Evolutionary conservation across 2,888 invertebrate genomes (phyloP).

Genomic region (Diarsia brunnea): DNA sequence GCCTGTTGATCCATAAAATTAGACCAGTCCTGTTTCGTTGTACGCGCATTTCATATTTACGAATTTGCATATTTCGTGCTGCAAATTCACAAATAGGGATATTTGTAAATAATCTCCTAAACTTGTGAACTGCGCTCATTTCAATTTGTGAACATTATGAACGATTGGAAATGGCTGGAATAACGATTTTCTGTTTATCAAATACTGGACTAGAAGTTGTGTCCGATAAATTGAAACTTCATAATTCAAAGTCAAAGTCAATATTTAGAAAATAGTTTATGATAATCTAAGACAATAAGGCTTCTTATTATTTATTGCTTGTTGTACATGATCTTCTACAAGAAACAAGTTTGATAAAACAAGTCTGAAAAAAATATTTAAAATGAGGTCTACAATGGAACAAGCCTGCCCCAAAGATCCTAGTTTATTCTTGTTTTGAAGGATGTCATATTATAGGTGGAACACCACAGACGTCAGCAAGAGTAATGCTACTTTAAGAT

Average conservation of each 20-base stretch:
- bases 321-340: background rate
- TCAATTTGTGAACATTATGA: constrained; percentile 36
- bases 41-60: constrained; percentile 18
- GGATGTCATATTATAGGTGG: background rate
- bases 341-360: no score
- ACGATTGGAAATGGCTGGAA: background rate
- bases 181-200: constrained; percentile 16
- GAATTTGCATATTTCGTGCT: constrained; percentile 34
- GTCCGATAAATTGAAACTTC: background rate
- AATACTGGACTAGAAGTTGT: background rate
- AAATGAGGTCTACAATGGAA: background rate
- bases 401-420: background rate
- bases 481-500: background rate
- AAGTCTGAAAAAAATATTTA: background rate
- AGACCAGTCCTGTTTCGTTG: constrained; percentile 9
- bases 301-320: background rate
- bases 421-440: background rate
- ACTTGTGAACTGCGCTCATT: constrained; percentile 23
- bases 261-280: background rate
- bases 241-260: background rate
- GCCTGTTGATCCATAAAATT: background rate
- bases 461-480: background rate
- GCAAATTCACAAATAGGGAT: constrained; percentile 21
- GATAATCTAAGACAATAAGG: background rate
- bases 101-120: constrained; percentile 43